Base-by-base conservation (phyloP, 1,140 invertebrate genomes). In the Pinna nobilis region DNA sequence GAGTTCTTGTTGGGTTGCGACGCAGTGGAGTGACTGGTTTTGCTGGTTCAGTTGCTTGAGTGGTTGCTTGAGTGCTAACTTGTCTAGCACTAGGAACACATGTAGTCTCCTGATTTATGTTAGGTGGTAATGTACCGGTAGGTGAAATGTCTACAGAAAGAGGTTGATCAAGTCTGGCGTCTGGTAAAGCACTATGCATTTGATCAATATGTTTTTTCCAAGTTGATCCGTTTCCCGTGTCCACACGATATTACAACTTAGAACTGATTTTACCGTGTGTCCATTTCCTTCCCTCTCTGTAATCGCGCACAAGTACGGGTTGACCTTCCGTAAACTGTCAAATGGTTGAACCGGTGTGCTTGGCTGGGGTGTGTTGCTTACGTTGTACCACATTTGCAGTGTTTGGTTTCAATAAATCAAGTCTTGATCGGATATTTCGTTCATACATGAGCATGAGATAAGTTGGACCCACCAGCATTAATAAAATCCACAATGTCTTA, bases 391-490 rank as follows among this genome's bases (percentile, higher is more conserved):
- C 33, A 25, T 35, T 30, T 44, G 2, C 23, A 2, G 32, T 30
- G 32, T 57, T 55, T 13, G 70, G 71, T 61, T 59, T 74, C 9
- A 74, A 6, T 2, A 73, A 20, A 50, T 60, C 61, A 18, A 73
- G 18, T 25, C 61, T 23, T 1, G 61, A 44, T 20, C 55, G 33
- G 3, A 67, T 32, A n/a, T 67, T 64, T 25, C 70, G 33, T 18
- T 55, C 60, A 15, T 74, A 15, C 18, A 78, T 60, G 9, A 69
- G n/a, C 32, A 69, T 59, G n/a, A n/a, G 18, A 18, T 23, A 20
- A 37, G 25, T n/a, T 25, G 60, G n/a, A 23, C n/a, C 20, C 37
- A 15, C 37, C 23, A 23, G 44, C 33, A 60, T 60, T 60, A 60
- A 60, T 39, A 63, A 47, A 63, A 41, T 61, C 59, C 11, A 61